Percentiles rank a stretch among this genome's conserved stretches.
These are phyloP conservation scores for Drosophila gunungcola DNA, from an alignment of 1,140 invertebrate species.

Conservation along the genomic window DNA sequence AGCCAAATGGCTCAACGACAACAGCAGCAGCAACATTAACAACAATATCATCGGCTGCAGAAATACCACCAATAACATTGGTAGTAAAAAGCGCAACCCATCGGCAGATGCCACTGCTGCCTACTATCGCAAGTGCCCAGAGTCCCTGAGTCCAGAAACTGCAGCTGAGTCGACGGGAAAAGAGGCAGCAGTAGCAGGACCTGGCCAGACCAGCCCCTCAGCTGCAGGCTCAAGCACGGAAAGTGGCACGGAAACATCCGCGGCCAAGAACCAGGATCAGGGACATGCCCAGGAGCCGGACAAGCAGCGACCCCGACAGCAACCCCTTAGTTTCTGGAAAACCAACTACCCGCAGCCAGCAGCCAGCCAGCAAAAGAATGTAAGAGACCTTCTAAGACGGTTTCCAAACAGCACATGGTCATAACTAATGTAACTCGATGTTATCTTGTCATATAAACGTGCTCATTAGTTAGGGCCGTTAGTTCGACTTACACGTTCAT, in stretches of 20 bases:
- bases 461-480: too few species aligned
- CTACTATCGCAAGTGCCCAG: slow-evolving; percentile 48
- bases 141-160: slow-evolving; percentile 18
- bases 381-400: slow-evolving; percentile 12
- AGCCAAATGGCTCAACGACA: slow-evolving; percentile 27
- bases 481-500: too few species aligned
- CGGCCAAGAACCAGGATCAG: not conserved
- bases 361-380: slow-evolving; percentile 61
- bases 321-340: slow-evolving; percentile 68
- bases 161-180: slow-evolving; percentile 7
- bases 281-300: slow-evolving; percentile 15
- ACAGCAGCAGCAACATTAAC: slow-evolving; percentile 4
- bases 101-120: slow-evolving; percentile 38
- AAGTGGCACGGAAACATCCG: not conserved
- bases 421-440: too few species aligned
- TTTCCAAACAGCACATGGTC: too few species aligned
- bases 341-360: slow-evolving; percentile 58
- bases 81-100: slow-evolving; percentile 49
- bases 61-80: slow-evolving; percentile 2
- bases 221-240: not conserved
- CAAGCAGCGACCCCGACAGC: slow-evolving; percentile 42
- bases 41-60: slow-evolving; percentile 12
- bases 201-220: not conserved
- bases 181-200: not conserved
- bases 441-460: too few species aligned